phyloP scores from a whole-genome alignment of 1,140 invertebrate genomes.

The Oryctes rhinoceros region DNA sequence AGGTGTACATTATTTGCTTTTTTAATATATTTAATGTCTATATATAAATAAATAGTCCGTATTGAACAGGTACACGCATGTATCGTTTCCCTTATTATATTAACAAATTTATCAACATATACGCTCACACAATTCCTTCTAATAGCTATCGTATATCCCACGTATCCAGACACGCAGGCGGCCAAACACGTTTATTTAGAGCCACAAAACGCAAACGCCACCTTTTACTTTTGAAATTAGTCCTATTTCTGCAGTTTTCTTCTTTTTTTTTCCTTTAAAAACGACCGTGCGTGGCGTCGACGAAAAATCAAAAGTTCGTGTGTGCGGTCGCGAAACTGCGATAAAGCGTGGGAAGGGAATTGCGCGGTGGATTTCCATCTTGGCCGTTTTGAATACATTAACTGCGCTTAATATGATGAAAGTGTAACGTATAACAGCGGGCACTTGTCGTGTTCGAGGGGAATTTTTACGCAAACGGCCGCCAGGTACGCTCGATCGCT shows the following conservation, averaged over 20 bases:
- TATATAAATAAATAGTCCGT: too few relatives aligned
- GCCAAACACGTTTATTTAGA: not conserved
- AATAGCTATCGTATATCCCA: slow-evolving; percentile 22
- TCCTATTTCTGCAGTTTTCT: not conserved
- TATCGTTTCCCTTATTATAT: not conserved
- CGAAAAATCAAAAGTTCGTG: slow-evolving; percentile 18
- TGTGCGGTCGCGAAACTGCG: slow-evolving; percentile 8
- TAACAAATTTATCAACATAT: slow-evolving; percentile 6
- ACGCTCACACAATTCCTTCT: slow-evolving; percentile 1
- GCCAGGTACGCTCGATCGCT: not conserved
- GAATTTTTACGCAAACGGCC: slow-evolving; percentile 18
- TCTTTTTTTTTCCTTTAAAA: not conserved
- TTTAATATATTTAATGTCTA: too few relatives aligned
- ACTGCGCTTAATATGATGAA: slow-evolving; percentile 34
- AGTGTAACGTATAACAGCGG: slow-evolving; percentile 35
- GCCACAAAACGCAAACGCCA: not conserved
- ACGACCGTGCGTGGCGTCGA: not conserved
- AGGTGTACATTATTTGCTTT: too few relatives aligned
- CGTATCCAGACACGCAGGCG: not conserved
- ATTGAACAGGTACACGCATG: not conserved
- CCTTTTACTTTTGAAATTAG: slow-evolving; percentile 13
- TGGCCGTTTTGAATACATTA: slow-evolving; percentile 29
- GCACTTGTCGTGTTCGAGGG: slow-evolving; percentile 26
- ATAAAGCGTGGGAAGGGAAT: slow-evolving; percentile 21
- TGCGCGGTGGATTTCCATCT: slow-evolving; percentile 24